Evolutionary conservation across 92 coral and sea anemone species (phyloP), one percentile per base, ranked within the genome.

Genomic region (Meandrina meandrites): DNA sequence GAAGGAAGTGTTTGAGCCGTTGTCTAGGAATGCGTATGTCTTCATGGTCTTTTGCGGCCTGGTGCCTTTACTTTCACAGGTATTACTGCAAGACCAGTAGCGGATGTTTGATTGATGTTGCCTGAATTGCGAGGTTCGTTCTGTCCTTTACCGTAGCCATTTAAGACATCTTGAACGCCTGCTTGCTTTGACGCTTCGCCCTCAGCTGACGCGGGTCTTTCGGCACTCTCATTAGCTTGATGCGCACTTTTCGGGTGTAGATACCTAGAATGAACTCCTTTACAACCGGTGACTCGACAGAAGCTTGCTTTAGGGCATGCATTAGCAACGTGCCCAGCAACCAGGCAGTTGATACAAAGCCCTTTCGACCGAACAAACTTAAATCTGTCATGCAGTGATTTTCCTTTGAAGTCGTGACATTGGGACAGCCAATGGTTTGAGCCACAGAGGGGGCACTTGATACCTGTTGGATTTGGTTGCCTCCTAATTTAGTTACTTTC

Each of bases 1-100:
- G 80, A 94, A 90, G 4, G 91, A 79, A 18, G 93, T 81, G n/a
- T 88, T 90, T 24, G 93, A 93, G 48, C 93, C 95, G 48, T 45
- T 45, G 48, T 4, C 48, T 3, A 8, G 48, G 8, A 8, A 45
- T 8, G 48, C n/a, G n/a, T n/a, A 45, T 8, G 48, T 45, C 30
- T 81, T 53, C 1, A 90, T 48, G 0, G 35, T 37, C 0, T 30
- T 28, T 37, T 56, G n/a, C 69, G n/a, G 34, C 92, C 93, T 11
- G 50, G 54, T 19, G 86, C 93, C 64, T 76, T 83, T 0, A 91
- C 97, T 31, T 88, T 92, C 37, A 94, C 94, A 11, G 91, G 92
- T 3, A 92, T 88, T 22, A 88, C 76, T 1, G 95, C 79, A 0
- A 88, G 86, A 0, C 89, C 89, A 1, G 88, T 85, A 1, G 42